Conservation (phyloP, 2,888 invertebrate genomes). For the Minunthozetes semirufus region DNA sequence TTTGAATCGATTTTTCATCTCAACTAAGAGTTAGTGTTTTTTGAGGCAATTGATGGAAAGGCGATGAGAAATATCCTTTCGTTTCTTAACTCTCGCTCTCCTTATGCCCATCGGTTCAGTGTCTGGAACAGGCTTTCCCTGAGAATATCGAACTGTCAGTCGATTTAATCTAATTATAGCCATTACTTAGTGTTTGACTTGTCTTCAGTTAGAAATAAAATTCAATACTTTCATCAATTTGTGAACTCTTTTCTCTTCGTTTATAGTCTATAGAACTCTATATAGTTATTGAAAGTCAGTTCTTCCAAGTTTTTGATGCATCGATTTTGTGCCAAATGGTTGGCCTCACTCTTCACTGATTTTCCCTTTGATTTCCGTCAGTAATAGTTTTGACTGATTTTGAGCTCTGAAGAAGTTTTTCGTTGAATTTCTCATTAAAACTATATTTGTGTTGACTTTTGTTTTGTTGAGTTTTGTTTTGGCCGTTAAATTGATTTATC, state of each 20-base stretch:
- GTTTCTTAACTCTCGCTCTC: neutral
- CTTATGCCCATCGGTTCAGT: neutral
- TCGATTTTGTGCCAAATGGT: too few species aligned
- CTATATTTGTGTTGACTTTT: neutral
- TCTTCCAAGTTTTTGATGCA: too few species aligned
- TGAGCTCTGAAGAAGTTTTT: neutral
- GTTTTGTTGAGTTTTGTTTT: neutral
- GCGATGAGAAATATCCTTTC: neutral
- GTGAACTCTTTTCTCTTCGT: neutral
- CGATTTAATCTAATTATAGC: constrained; percentile 17
- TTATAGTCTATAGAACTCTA: neutral
- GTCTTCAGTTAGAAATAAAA: neutral
- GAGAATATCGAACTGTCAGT: neutral
- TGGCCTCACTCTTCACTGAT: too few species aligned
- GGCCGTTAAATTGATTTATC: too few species aligned
- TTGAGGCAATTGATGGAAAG: neutral
- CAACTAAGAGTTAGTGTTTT: neutral
- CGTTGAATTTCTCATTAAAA: neutral
- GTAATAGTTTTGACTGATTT: neutral
- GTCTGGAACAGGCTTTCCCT: neutral
- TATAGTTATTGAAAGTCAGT: neutral
- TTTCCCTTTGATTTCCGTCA: too few species aligned
- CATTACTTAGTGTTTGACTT: constrained; percentile 23
- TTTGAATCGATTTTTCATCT: neutral
- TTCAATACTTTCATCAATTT: neutral